Evolutionary conservation across 2,113 vertebrate genomes (phyloP).

Genomic region (Reinhardtius hippoglossoides): DNA sequence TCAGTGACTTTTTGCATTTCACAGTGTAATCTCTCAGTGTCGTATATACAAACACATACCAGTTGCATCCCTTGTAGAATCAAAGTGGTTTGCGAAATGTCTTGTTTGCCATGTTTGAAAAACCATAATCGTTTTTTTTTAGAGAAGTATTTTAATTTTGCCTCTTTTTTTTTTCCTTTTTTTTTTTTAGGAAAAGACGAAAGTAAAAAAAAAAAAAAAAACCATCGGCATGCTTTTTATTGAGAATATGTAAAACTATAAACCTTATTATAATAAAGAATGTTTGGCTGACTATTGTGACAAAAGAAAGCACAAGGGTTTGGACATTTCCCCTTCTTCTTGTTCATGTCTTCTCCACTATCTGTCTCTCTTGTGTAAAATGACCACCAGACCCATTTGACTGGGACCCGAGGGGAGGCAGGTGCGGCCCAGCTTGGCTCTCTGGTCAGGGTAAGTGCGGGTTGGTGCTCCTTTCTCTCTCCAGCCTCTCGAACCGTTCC

Average conservation of each 20-base stretch:
- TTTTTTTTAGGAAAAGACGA: conserved; percentile 46
- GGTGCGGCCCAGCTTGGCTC: conserved; percentile 69
- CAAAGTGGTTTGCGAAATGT: conserved; percentile 75
- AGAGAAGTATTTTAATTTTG: conserved; percentile 74
- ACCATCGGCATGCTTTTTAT: conserved; percentile 78
- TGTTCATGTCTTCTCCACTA: conserved; percentile 71
- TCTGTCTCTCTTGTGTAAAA: conserved; percentile 75
- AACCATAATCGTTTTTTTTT: conserved; percentile 69
- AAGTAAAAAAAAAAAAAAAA: conserved; percentile 28
- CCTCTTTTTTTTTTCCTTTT: conserved; percentile 45
- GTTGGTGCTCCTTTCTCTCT: conserved; percentile 77
- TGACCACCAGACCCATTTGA: conserved; percentile 75
- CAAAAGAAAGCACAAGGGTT: conserved; percentile 74
- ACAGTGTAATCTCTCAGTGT: conserved; percentile 78
- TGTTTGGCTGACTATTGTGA: conserved; percentile 78
- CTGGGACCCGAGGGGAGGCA: conserved; percentile 67
- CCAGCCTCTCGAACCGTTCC: conserved; percentile 62
- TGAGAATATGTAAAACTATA: conserved; percentile 76
- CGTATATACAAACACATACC: conserved; percentile 73
- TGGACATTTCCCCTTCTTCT: conserved; percentile 75
- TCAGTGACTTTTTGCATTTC: conserved; percentile 75
- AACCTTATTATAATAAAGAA: conserved; percentile 81
- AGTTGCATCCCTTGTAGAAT: conserved; percentile 78
- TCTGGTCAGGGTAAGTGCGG: conserved; percentile 76
- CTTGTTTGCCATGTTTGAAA: conserved; percentile 71